Conservation (phyloP, 1,140 invertebrate species). For the Melanaphis sacchari region DNA sequence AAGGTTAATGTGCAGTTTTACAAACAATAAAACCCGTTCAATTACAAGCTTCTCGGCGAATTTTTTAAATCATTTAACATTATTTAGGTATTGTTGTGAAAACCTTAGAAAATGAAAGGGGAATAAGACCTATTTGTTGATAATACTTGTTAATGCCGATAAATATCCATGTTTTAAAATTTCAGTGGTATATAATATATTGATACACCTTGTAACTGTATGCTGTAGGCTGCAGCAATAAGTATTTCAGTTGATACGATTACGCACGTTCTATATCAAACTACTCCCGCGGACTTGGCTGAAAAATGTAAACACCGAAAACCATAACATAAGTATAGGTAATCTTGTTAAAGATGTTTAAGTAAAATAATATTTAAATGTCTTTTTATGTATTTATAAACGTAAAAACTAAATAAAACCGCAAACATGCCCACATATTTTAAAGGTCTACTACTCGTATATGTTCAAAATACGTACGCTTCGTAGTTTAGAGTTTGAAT, state of each 20-base stretch:
- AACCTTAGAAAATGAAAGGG: not conserved
- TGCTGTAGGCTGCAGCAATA: too few species aligned
- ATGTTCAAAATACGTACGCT: not conserved
- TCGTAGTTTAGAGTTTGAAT: not conserved
- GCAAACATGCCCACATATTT: not conserved
- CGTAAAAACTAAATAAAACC: not conserved
- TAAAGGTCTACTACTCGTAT: not conserved
- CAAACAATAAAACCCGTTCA: not conserved
- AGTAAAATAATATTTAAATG: too few species aligned
- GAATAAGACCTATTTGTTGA: not conserved
- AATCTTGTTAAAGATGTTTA: not conserved
- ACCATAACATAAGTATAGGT: not conserved
- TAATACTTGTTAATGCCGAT: not conserved
- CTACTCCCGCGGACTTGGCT: not conserved
- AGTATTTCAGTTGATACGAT: not conserved
- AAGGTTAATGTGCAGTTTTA: slow-evolving; percentile 4
- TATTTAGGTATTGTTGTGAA: not conserved
- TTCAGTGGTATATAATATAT: not conserved
- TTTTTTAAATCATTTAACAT: not conserved
- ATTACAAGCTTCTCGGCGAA: not conserved
- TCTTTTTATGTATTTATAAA: too few species aligned
- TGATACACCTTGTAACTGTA: not conserved
- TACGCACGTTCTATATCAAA: not conserved
- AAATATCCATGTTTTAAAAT: not conserved
- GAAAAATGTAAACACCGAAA: not conserved